Conservation (phyloP, 2,113 vertebrate species). For the Rhinoptilus africanus region DNA sequence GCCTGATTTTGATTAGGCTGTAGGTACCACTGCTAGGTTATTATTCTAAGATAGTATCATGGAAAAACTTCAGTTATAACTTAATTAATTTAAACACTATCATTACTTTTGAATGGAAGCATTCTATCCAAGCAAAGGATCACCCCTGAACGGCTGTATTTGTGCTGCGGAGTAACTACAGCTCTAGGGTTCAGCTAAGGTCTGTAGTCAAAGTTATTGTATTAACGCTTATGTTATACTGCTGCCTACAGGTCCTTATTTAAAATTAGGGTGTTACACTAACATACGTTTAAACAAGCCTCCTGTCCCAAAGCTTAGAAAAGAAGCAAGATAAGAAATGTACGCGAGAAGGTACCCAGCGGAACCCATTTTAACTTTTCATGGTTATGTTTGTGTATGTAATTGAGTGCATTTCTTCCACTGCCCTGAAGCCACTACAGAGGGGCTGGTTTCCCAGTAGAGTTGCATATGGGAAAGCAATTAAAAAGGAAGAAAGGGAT, state of each 20-base stretch:
- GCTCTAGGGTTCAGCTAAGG: conserved; percentile 46
- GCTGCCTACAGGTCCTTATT: conserved; percentile 45
- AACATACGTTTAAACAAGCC: neutral
- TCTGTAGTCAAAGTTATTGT: neutral
- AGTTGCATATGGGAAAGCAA: neutral
- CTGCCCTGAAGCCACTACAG: neutral
- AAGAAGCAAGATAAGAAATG: neutral
- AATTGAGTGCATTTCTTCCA: neutral
- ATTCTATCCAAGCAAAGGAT: conserved; percentile 46
- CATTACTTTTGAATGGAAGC: conserved; percentile 23
- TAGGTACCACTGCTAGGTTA: neutral
- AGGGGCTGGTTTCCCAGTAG: neutral
- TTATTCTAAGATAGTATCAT: conserved; percentile 53
- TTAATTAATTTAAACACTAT: conserved; percentile 47
- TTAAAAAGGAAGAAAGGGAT: neutral
- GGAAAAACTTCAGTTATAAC: conserved; percentile 44
- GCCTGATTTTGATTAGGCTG: conserved; percentile 43
- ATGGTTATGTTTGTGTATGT: neutral
- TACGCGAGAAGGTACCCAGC: neutral
- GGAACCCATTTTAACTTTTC: neutral
- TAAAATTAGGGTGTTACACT: conserved; percentile 26
- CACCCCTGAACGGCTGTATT: neutral
- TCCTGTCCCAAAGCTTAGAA: neutral
- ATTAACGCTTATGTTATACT: conserved; percentile 46
- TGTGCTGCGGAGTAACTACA: neutral